Conservation (phyloP, 1,140 invertebrate species). For the Bathynomus jamesi region DNA sequence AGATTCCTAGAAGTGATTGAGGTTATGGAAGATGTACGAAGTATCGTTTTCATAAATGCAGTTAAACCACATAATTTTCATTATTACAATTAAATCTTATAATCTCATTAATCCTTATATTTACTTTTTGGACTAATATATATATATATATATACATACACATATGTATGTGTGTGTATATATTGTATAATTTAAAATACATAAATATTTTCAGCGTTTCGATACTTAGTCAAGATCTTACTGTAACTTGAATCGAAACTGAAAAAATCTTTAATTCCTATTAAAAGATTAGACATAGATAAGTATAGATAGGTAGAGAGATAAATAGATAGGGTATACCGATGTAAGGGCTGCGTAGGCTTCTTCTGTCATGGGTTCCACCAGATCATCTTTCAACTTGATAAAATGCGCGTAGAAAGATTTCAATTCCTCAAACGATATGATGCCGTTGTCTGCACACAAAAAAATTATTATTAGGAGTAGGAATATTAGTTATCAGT, state of each 20-base stretch:
- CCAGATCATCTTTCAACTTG: constrained; percentile 28
- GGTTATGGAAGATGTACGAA: no score
- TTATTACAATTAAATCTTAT: neutral
- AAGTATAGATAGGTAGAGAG: neutral
- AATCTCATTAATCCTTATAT: neutral
- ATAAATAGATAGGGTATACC: constrained; percentile 17
- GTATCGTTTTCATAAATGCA: no score
- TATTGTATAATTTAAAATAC: no score
- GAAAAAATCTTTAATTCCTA: neutral
- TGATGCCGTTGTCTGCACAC: constrained; percentile 26
- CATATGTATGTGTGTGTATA: constrained; percentile 5
- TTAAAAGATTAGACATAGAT: constrained; percentile 7
- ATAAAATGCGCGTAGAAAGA: constrained; percentile 34
- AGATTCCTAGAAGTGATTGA: no score
- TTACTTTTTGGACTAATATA: neutral
- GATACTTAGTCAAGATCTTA: neutral
- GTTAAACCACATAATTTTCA: no score
- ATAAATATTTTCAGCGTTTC: no score
- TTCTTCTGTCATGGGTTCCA: constrained; percentile 27
- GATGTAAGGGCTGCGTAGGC: constrained; percentile 34
- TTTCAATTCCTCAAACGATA: constrained; percentile 30
- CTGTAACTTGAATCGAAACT: neutral
- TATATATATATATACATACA: constrained; percentile 11
- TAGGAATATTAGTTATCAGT: no score
- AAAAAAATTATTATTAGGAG: neutral